Evolutionary conservation across 1,140 invertebrate genomes (phyloP).

Genomic region (Camponotus vicinus): DNA sequence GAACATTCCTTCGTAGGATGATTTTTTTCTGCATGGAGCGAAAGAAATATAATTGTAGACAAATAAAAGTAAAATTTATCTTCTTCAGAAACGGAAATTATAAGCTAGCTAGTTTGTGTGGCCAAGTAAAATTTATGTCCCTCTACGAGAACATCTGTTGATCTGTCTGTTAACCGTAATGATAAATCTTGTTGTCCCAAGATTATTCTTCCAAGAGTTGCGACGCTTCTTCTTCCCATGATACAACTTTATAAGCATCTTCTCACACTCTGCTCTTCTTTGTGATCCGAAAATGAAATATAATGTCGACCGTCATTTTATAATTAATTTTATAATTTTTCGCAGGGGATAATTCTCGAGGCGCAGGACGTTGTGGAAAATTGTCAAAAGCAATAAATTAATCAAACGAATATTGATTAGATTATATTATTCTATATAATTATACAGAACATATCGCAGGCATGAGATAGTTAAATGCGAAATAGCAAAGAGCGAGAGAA

Average conservation of each 20-base stretch:
- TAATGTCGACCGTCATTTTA: background rate
- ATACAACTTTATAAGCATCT: background rate
- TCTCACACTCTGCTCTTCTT: background rate
- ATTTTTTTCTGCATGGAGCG: background rate
- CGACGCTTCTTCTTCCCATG: background rate
- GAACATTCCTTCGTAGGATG: too few species aligned
- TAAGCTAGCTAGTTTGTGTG: too few species aligned
- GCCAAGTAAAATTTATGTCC: too few species aligned
- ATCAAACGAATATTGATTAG: constrained; percentile 6
- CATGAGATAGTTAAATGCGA: constrained; percentile 23
- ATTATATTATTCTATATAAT: constrained; percentile 16
- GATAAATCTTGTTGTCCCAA: background rate
- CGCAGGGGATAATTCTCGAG: background rate
- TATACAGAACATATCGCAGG: background rate
- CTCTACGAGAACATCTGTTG: background rate
- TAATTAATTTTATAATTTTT: background rate
- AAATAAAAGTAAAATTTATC: too few species aligned
- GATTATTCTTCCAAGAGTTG: background rate
- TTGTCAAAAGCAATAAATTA: constrained; percentile 27
- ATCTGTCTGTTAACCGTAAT: background rate
- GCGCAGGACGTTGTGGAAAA: background rate
- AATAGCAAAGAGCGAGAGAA: constrained; percentile 4
- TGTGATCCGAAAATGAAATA: background rate
- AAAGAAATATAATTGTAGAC: background rate
- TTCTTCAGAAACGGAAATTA: too few species aligned